Base-by-base conservation (phyloP, 2,888 invertebrate genomes). In the Acleris cristana region DNA sequence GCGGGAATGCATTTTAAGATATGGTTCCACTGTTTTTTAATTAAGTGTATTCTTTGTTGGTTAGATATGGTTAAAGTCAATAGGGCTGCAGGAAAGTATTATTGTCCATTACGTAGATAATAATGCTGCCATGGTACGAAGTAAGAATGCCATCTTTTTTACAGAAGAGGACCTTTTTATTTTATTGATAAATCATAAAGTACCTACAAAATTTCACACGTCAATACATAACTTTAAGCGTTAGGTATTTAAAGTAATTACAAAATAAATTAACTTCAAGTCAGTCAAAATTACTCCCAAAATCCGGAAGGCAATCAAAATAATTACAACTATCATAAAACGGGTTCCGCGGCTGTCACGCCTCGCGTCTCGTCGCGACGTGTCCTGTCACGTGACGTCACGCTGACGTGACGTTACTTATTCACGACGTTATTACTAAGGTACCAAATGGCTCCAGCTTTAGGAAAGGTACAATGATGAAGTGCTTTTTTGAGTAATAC, bases 351-450 rank as follows among this genome's bases (percentile, higher is more conserved):
- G 23, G 10, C 52, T 19, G 52, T 52, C 56, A 26, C 34, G 26
- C 30, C 54, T 21, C 34, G 49, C 74, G 73, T 72, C 71, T 69
- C 76, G 80, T 76, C 77, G 76, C 70, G 70, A 64, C 64, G 67
- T 72, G 77, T 73, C 76, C 71, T 75, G 75, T 75, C 76, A 73
- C 74, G 61, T 56, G 40, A 44, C 56, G 44, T 21, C 14, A 40
- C 40, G 40, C 14, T 40, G 40, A 40, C 56, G 44, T 56, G n/a
- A 73, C 58, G 26, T 58, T 58, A 58, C 48, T 58, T 58, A 58
- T 58, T 49, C 58, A 58, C 6, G 26, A 19, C 23, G 48, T 58
- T 48, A 58, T 58, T 58, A 58, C 48, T 16, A 7, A 12, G 45
- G 30, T 48, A 23, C 23, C 14, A 58, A 44, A 44, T 18, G 10